Base-by-base conservation (phyloP, 2,113 vertebrate species). In the Seriola quinqueradiata region DNA sequence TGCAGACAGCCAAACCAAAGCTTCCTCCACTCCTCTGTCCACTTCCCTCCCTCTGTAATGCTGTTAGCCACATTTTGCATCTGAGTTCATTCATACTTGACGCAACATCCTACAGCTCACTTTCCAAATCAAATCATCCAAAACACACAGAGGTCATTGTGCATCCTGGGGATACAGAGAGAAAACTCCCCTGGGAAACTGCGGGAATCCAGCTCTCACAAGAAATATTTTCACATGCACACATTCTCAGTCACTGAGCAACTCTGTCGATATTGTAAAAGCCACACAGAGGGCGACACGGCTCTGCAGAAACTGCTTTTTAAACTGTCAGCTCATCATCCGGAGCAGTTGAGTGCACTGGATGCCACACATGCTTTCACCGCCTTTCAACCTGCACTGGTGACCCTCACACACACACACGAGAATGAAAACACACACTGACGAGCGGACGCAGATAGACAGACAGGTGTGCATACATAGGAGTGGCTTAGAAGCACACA, bases 111-210 rank as follows among this genome's bases (percentile, higher is more conserved):
- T 75, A 71, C 79, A 21, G 55, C 78, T 69, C 60, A 9, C 52
- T 59, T 42, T 60, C 46, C 61, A 87, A 72, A 73, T 69, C 13
- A 61, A 75, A 78, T 70, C 12, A 54, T 38, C 40, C 66, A 55
- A 65, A 78, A 77, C 73, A 64, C 65, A 84, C 74, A 70, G 36
- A 89, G 54, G 79, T 82, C 67, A 67, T 25, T 77, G 64, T 75
- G 70, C 1, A 0, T 71, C 38, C 63, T 3, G 21, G 54, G 59
- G 59, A 48, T 21, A 23, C 46, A 11, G 14, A 63, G 8, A 60
- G 25, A 32, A 77, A 72, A 28, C 69, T 32, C 69, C 59, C 12
- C 60, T 54, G 64, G 52, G 63, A 63, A 61, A 73, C 28, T 58
- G 10, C 66, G 63, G 57, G 40, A 81, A 81, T 42, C 28, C 16